These are phyloP conservation scores for Dicaeum eximium DNA, from an alignment of 2,113 vertebrate species.

Conservation along the genomic window DNA sequence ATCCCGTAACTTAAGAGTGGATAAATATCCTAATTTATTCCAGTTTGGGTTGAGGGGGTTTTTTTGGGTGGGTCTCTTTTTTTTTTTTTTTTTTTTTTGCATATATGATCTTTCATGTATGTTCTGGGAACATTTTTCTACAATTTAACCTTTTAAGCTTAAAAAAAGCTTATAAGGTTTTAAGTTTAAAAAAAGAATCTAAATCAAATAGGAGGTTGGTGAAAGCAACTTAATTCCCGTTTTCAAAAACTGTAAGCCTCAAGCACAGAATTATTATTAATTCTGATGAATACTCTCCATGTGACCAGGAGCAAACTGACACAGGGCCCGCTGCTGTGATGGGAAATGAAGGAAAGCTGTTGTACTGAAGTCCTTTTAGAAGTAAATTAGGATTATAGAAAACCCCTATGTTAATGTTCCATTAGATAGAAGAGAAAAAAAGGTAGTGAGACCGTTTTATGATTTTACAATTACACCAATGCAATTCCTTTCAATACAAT, in stretches of 20 bases:
- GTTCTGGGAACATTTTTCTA: not conserved
- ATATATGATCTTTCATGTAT: not conserved
- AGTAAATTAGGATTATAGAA: not conserved
- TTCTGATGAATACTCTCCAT: not conserved
- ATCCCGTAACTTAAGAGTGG: not conserved
- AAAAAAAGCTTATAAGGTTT: not conserved
- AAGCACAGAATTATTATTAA: not conserved
- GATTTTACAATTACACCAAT: not conserved
- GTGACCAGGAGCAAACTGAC: not conserved
- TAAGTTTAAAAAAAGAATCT: not conserved
- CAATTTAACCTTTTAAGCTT: not conserved
- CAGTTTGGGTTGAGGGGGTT: fast-evolving
- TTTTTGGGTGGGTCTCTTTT: fast-evolving
- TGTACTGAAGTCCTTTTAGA: not conserved
- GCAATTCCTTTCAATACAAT: not conserved
- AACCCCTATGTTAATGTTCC: not conserved
- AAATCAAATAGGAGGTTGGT: not conserved
- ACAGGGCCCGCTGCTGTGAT: not conserved
- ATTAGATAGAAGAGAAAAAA: not conserved
- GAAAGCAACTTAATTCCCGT: not conserved
- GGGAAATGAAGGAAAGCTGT: not conserved
- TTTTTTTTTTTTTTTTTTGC: not conserved
- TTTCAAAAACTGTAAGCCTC: not conserved
- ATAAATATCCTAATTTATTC: not conserved
- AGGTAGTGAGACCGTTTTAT: not conserved